Conservation (phyloP, 1,140 invertebrate species). For the Neuroterus valhalla region DNA sequence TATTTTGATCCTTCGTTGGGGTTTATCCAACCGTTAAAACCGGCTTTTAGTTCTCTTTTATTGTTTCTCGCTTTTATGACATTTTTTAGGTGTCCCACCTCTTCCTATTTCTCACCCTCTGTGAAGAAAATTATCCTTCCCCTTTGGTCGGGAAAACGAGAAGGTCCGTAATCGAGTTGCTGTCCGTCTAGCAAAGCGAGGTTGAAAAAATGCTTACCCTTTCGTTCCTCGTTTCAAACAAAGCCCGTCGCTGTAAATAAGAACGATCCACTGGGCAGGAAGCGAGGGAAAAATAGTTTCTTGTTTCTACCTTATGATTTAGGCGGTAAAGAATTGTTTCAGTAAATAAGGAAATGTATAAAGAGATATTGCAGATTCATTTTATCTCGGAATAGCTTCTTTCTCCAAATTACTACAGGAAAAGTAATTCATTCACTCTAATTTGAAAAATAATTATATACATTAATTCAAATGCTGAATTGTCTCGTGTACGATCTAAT, state of each 20-base stretch:
- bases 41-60: too few species aligned
- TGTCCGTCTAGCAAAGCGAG: background rate
- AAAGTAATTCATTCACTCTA: too few species aligned
- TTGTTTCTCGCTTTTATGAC: background rate
- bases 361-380: constrained; percentile 9
- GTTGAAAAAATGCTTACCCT: background rate
- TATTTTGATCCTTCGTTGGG: too few species aligned
- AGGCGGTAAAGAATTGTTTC: constrained; percentile 1
- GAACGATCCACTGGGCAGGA: background rate
- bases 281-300: background rate
- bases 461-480: too few species aligned
- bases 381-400: background rate
- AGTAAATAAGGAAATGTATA: background rate
- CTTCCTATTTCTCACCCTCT: background rate
- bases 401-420: too few species aligned
- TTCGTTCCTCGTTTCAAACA: background rate
- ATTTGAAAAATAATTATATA: too few species aligned
- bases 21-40: too few species aligned
- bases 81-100: background rate
- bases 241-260: constrained; percentile 24
- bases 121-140: background rate
- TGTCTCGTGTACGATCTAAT: too few species aligned
- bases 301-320: background rate
- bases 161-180: constrained; percentile 19
- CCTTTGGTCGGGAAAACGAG: background rate